A percentile compares a stretch with the other conserved stretches of the same genome.
phyloP scores from a whole-genome alignment of 2,797 vertebrate species.

The Sphenopsis melanotis region DNA sequence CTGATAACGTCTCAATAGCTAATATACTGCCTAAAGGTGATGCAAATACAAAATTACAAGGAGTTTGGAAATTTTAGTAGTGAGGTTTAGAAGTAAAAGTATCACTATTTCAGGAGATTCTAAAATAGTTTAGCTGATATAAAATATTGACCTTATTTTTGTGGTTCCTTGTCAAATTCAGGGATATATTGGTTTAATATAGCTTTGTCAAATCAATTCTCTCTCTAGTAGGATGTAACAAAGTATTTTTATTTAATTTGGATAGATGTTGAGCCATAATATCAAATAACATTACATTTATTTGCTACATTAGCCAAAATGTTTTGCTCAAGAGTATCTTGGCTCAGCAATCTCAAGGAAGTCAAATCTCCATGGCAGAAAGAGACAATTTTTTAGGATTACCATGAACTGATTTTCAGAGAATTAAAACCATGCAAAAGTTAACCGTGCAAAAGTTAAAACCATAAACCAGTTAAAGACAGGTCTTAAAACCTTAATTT shows the following conservation, averaged over 20 bases:
- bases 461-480: background rate
- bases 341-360: background rate
- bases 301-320: background rate
- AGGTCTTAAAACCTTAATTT: background rate
- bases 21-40: background rate
- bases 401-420: background rate
- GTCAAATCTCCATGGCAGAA: background rate
- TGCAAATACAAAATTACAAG: background rate
- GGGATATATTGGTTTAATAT: conserved; percentile 36
- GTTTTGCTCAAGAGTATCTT: background rate
- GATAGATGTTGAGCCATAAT: background rate
- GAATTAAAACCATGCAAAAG: background rate
- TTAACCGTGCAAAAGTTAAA: background rate
- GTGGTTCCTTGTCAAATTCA: background rate
- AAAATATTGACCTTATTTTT: conserved; percentile 19
- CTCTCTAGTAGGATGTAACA: background rate
- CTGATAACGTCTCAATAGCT: background rate
- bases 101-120: background rate
- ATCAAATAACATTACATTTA: background rate
- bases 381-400: background rate
- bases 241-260: conserved; percentile 40
- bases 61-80: background rate
- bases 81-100: background rate
- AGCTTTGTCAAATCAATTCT: conserved; percentile 35
- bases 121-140: background rate